Evolutionary conservation across 2,797 vertebrate genomes (phyloP).

Genomic region (Chelmon rostratus): DNA sequence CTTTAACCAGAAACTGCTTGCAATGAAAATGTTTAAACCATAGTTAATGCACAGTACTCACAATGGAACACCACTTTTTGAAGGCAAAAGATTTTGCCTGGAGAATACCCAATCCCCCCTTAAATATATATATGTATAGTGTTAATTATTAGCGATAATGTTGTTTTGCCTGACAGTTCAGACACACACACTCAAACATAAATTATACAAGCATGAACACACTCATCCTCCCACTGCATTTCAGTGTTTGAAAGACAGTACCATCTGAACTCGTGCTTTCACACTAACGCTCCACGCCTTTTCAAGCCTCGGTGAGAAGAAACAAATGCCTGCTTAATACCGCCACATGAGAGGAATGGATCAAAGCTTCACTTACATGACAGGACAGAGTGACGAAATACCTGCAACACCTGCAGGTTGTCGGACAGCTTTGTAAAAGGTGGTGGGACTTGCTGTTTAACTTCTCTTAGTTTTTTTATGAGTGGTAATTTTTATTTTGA

Average conservation of each 20-base stretch:
- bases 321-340: slow-evolving; percentile 59
- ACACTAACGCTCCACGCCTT: slow-evolving; percentile 63
- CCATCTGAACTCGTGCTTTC: slow-evolving; percentile 79
- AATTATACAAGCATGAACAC: slow-evolving; percentile 51
- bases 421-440: slow-evolving; percentile 22
- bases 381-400: slow-evolving; percentile 48
- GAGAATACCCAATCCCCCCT: neutral
- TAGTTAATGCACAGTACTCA: slow-evolving; percentile 1
- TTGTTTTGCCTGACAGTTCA: slow-evolving; percentile 49
- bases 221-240: slow-evolving; percentile 54
- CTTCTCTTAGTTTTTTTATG: neutral
- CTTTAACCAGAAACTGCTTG: neutral
- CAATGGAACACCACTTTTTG: neutral
- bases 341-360: slow-evolving; percentile 44
- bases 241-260: slow-evolving; percentile 68
- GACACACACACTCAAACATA: neutral
- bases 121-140: neutral
- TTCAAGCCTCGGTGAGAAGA: slow-evolving; percentile 67
- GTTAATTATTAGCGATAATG: slow-evolving; percentile 16
- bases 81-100: neutral
- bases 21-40: neutral
- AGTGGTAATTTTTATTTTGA: neutral
- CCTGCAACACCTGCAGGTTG: slow-evolving; percentile 64
- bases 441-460: neutral
- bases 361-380: slow-evolving; percentile 51